Base-by-base conservation (phyloP, 1,140 invertebrate genomes). In the Drosophila rhopaloa region DNA sequence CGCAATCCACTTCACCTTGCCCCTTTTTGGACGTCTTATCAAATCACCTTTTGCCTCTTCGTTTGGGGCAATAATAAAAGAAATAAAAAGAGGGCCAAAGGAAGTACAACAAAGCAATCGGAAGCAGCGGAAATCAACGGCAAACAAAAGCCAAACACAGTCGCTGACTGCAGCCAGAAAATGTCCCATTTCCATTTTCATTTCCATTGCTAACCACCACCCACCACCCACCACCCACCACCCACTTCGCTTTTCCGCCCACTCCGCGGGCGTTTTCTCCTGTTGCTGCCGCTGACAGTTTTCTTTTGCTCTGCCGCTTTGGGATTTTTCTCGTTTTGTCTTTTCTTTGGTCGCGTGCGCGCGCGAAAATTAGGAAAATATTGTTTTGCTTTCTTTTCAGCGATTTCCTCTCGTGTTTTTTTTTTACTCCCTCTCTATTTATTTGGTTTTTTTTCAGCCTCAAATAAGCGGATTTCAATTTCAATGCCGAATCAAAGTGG, bases 311-410 rank as follows among this genome's bases (percentile, higher is more conserved):
- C 61, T 56, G 43, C 67, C 50, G 58, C 44, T 73, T 19, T 53
- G 66, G 41, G 62, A 19, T 62, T 59, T 75, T 76, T 29, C 40
- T 37, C 56, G 65, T 70, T 70, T 72, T 76, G 58, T 61, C 46
- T 66, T 79, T 79, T 61, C 53, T 86, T 76, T 66, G 71, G 82
- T 86, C 82, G 82, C 82, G 82, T 85, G 81, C 82, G 68, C 71
- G 76, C 78, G 74, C 68, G 79, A 85, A 86, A 86, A 86, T 86
- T 86, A 86, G 83, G 83, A 86, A 86, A 86, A 86, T 86, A 85
- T 86, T 86, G 78, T 86, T 78, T 81, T 86, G 68, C 67, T 82
- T 79, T 55, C 55, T 75, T 81, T 82, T 59, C 55, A 38, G 4
- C 27, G 10, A 29, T 35, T 53, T 29, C 14, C 14, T 51, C 44